phyloP scores from a whole-genome alignment of 2,888 invertebrate genomes.

The Athrips mouffetella region DNA sequence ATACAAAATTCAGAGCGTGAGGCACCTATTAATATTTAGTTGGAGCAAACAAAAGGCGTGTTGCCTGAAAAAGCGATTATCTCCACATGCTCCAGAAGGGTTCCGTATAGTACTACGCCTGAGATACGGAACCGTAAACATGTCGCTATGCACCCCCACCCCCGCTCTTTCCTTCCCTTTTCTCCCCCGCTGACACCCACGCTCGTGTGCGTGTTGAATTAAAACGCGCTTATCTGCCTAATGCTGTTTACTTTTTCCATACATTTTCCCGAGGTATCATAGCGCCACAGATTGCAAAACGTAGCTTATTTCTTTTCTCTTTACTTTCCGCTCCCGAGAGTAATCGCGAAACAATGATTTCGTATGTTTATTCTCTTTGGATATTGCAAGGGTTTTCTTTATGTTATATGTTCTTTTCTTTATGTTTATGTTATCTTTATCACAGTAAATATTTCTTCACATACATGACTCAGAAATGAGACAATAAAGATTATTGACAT shows the following conservation, averaged over 20 bases:
- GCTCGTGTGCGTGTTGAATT: constrained; percentile 11
- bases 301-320: constrained; percentile 6
- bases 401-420: no score
- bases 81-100: constrained; percentile 22
- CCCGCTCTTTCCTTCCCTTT: no score
- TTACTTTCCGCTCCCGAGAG: neutral
- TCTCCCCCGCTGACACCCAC: neutral
- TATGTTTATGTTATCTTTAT: no score
- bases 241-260: constrained; percentile 12
- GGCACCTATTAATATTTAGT: constrained; percentile 24
- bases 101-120: constrained; percentile 27
- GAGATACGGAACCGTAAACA: constrained; percentile 28
- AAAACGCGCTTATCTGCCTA: constrained; percentile 23
- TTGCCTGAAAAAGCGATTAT: constrained; percentile 24
- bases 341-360: constrained; percentile 8
- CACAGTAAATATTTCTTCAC: no score
- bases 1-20: constrained; percentile 11
- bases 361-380: neutral
- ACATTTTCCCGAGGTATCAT: neutral
- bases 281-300: constrained; percentile 11
- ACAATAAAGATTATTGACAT: neutral
- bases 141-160: constrained; percentile 15
- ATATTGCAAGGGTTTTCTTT: no score
- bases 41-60: constrained; percentile 24
- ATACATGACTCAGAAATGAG: neutral